These are phyloP conservation scores for Egretta garzetta DNA, from an alignment of 2,113 vertebrate genomes.

Conservation along the genomic window DNA sequence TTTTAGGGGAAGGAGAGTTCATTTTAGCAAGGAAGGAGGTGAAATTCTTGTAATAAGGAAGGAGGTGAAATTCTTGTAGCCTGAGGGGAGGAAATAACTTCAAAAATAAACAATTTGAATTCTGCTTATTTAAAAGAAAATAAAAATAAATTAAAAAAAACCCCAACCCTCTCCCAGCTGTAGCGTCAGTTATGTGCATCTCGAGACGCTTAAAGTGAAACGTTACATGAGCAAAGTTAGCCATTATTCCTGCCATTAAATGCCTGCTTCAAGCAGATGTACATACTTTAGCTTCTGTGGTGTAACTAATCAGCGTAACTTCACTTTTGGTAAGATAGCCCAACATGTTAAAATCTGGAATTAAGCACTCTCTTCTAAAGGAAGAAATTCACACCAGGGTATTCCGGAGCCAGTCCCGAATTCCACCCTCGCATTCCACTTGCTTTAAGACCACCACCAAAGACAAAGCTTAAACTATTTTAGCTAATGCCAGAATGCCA, in stretches of 20 bases:
- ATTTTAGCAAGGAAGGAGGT: neutral
- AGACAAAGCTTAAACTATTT: conserved; percentile 43
- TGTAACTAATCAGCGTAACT: conserved; percentile 75
- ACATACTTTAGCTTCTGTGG: conserved; percentile 66
- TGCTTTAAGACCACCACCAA: conserved; percentile 55
- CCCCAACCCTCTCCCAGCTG: neutral
- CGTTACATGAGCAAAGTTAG: conserved; percentile 36
- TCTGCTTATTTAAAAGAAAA: conserved; percentile 24
- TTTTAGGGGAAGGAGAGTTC: neutral
- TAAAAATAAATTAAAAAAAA: neutral
- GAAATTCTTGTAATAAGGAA: neutral
- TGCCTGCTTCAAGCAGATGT: conserved; percentile 64
- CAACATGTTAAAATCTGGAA: conserved; percentile 73
- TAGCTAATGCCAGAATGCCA: conserved; percentile 39
- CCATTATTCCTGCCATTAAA: conserved; percentile 45
- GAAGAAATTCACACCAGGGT: conserved; percentile 63
- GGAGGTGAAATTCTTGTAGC: conserved; percentile 8
- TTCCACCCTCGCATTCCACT: conserved; percentile 59
- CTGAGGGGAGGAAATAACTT: neutral
- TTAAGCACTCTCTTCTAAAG: conserved; percentile 67
- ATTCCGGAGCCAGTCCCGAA: neutral
- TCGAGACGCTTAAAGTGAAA: neutral
- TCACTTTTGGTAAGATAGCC: conserved; percentile 62
- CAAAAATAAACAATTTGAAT: neutral
- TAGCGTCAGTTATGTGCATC: neutral